phyloP scores from a whole-genome alignment of 2,888 invertebrate genomes.

The Brachycybe producta region DNA sequence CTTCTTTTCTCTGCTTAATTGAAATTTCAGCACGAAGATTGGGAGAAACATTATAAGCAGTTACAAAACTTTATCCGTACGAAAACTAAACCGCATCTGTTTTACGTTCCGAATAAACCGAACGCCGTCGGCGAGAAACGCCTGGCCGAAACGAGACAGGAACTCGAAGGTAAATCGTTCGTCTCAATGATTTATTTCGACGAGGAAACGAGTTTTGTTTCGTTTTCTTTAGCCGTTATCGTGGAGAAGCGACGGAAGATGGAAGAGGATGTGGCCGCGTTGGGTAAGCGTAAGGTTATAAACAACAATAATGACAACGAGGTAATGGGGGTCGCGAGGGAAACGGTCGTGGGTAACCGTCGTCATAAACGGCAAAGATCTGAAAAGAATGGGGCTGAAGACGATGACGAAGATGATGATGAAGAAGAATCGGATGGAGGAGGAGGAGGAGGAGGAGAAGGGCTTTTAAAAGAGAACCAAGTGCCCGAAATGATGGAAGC shows the following conservation, averaged over 20 bases:
- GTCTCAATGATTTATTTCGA: slow-evolving; percentile 9
- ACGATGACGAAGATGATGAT: background rate
- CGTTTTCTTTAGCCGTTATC: slow-evolving; percentile 40
- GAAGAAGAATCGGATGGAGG: background rate
- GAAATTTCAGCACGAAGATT: slow-evolving; percentile 48
- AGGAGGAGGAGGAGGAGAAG: slow-evolving; percentile 14
- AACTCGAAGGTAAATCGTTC: slow-evolving; percentile 47
- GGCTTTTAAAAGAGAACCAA: slow-evolving; percentile 16
- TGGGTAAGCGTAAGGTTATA: slow-evolving; percentile 12
- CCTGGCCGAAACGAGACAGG: slow-evolving; percentile 47
- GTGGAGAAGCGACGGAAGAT: slow-evolving; percentile 33
- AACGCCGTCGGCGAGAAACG: slow-evolving; percentile 54
- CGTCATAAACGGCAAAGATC: background rate
- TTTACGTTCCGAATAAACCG: slow-evolving; percentile 72
- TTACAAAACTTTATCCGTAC: slow-evolving; percentile 75
- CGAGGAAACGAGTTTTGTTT: slow-evolving; percentile 4
- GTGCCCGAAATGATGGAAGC: slow-evolving; percentile 17
- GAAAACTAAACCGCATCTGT: slow-evolving; percentile 70
- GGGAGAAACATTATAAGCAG: slow-evolving; percentile 66
- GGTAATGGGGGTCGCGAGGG: background rate
- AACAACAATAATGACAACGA: background rate
- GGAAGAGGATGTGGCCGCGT: slow-evolving; percentile 22
- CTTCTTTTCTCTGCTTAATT: slow-evolving; percentile 5
- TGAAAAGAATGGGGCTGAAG: slow-evolving; percentile 1
- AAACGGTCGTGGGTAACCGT: background rate